Evolutionary conservation across 2,888 invertebrate species (phyloP), one percentile per base, ranked within the genome.

Genomic region (Opisthograptis luteolata): DNA sequence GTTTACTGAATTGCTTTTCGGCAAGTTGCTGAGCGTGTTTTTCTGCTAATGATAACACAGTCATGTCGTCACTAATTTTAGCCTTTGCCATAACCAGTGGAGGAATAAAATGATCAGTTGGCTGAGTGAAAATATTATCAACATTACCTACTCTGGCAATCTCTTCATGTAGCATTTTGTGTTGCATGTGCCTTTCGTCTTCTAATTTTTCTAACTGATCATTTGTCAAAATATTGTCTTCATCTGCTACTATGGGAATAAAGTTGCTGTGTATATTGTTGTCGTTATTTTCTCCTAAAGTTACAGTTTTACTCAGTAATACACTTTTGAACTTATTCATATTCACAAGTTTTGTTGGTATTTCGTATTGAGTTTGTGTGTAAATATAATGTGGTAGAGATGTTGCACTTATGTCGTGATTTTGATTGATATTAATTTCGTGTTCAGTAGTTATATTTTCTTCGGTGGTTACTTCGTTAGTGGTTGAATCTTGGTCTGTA

Each of bases 1-100:
- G 72, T 58, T 76, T 77, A 14, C 43, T 60, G 27, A 67, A 68
- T 35, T 75, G 70, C 51, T 81, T 75, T 64, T 84, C 84, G 45
- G 84, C 81, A 22, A 86, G 55, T 64, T 87, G 84, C 70, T 92
- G 86, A 13, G 86, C 84, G 70, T 87, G 79, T 76, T 91, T 84
- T 79, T 88, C 85, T 79, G 90, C 74, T 65, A 91, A 68, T 2
- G 91, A 89, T 54, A 91, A 69, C 32, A 90, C 88, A 17, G 81
- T 89, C 91, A 91, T 90, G 43, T 91, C 91, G 52, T 91, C 83
- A 57, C 85, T 86, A 15, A 89, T 75, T 73, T 84, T 91, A 37
- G 91, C 84, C 60, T 90, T 91, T 15, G 91, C 91, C 87, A 91
- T 91, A 1, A 91, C 91, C 17, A 91, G 61, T 2, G 91, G 91